phyloP scores from a whole-genome alignment of 2,113 vertebrate species.

The Patagioenas fasciata region DNA sequence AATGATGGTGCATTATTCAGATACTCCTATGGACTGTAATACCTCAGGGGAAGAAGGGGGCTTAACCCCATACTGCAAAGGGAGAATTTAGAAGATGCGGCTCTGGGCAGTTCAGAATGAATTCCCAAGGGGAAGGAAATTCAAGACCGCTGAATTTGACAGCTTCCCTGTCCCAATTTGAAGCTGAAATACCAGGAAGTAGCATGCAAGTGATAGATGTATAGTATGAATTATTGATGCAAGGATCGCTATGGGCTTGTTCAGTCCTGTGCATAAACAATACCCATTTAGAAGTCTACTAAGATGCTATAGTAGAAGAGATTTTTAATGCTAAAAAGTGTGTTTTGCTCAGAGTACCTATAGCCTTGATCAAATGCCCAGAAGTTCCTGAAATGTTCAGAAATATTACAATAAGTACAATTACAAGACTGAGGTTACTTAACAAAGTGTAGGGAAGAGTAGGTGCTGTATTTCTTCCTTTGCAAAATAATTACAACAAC shows the following conservation, averaged over 20 bases:
- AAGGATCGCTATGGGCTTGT: background rate
- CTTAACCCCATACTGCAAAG: background rate
- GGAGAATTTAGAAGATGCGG: background rate
- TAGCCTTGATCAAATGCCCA: background rate
- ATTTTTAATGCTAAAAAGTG: background rate
- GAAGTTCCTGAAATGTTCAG: background rate
- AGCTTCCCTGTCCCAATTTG: background rate
- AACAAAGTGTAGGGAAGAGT: background rate
- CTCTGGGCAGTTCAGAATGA: background rate
- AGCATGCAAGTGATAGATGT: background rate
- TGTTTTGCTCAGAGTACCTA: background rate
- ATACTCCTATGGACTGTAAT: background rate
- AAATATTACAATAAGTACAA: background rate
- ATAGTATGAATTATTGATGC: background rate
- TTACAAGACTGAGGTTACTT: background rate
- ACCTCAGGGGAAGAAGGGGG: background rate
- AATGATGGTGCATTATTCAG: background rate
- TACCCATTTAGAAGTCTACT: background rate
- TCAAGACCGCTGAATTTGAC: background rate
- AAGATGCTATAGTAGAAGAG: background rate
- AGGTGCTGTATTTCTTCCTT: background rate
- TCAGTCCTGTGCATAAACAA: background rate
- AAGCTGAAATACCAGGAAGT: background rate
- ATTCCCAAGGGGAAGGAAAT: background rate
- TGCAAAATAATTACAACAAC: slow-evolving; percentile 8